Evolutionary conservation across 2,888 invertebrate genomes (phyloP).

Genomic region (Caenorhabditis sp.): DNA sequence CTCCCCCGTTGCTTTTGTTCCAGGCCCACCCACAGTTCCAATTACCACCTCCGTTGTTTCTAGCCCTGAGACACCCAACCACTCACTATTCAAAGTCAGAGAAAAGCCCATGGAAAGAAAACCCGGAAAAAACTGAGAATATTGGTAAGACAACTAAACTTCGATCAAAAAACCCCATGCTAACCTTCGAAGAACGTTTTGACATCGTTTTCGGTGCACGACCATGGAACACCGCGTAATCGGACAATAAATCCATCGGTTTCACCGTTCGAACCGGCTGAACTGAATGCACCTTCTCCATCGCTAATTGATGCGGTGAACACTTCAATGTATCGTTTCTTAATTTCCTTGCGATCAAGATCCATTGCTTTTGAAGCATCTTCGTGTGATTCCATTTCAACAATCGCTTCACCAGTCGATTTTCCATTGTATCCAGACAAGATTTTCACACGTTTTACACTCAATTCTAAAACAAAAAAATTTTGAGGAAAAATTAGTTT

Average conservation of each 20-base stretch:
- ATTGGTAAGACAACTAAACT: background rate
- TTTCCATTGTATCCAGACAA: constrained; percentile 40
- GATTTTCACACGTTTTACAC: constrained; percentile 23
- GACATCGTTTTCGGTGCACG: constrained; percentile 54
- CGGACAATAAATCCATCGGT: constrained; percentile 38
- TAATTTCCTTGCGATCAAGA: constrained; percentile 56
- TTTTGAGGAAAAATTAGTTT: background rate
- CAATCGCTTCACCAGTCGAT: constrained; percentile 64
- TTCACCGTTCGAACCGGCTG: background rate
- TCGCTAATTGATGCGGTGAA: constrained; percentile 33
- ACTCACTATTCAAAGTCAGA: background rate
- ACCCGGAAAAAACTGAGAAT: constrained; percentile 1
- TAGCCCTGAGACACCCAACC: constrained; percentile 50
- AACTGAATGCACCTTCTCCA: constrained; percentile 8
- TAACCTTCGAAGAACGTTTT: constrained; percentile 58
- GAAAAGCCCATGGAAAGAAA: background rate
- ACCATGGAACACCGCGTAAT: constrained; percentile 63
- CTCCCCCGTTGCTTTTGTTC: constrained; percentile 64
- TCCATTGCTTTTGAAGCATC: constrained; percentile 51
- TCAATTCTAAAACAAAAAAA: constrained; percentile 6
- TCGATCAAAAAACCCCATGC: background rate
- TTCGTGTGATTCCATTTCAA: constrained; percentile 39
- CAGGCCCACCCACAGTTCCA: constrained; percentile 59
- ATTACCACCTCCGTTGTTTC: constrained; percentile 64
- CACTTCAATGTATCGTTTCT: constrained; percentile 63